These are phyloP conservation scores for Venturia canescens DNA, from an alignment of 1,140 invertebrate genomes.

Conservation along the genomic window DNA sequence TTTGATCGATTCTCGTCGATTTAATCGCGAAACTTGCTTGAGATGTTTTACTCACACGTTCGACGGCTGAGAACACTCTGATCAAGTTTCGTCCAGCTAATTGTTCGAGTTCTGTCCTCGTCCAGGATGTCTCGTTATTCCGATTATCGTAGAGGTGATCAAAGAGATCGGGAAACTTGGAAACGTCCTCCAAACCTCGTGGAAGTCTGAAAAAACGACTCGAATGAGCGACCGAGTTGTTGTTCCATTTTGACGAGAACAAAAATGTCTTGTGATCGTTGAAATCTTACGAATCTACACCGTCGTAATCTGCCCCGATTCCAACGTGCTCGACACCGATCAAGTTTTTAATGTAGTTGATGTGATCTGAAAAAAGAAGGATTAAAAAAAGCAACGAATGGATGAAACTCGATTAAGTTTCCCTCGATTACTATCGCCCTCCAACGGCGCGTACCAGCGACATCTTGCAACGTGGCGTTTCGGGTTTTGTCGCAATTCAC, in stretches of 20 bases:
- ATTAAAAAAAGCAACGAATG: constrained; percentile 31
- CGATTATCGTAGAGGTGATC: constrained; percentile 76
- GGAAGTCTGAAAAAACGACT: constrained; percentile 73
- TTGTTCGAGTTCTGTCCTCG: constrained; percentile 82
- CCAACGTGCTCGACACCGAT: constrained; percentile 79
- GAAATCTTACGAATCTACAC: constrained; percentile 75
- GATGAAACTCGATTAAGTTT: background rate
- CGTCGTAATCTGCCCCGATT: constrained; percentile 79
- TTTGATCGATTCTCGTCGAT: background rate
- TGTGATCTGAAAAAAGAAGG: constrained; percentile 78
- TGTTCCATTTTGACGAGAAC: too few species aligned
- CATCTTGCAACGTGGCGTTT: constrained; percentile 68
- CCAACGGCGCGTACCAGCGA: constrained; percentile 68
- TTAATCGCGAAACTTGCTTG: background rate
- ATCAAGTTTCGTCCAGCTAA: constrained; percentile 84
- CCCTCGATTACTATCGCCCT: background rate
- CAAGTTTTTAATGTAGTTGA: constrained; percentile 80
- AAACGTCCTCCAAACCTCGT: constrained; percentile 82
- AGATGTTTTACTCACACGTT: constrained; percentile 77
- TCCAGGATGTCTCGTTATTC: constrained; percentile 78
- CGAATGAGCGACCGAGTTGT: too few species aligned
- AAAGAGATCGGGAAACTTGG: constrained; percentile 83
- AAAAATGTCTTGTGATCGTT: constrained; percentile 28
- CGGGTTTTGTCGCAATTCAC: constrained; percentile 72
- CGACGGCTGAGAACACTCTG: constrained; percentile 82